Conservation (phyloP, 2,888 invertebrate species). For the Eurois occulta region DNA sequence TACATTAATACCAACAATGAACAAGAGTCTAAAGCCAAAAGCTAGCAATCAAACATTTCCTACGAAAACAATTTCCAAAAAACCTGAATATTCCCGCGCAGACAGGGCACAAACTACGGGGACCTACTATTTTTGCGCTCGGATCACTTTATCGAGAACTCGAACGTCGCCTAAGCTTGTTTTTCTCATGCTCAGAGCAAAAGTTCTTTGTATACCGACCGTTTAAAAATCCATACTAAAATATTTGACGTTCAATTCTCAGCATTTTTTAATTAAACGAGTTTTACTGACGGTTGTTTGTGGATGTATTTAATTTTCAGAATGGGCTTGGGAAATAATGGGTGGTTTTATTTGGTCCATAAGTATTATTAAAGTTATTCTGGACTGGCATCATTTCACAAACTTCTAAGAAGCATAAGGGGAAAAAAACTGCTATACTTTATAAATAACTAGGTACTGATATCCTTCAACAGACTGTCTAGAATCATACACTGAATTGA, state of each 20-base stretch:
- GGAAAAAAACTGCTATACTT: too few relatives aligned
- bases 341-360: not conserved
- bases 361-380: too few relatives aligned
- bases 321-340: not conserved
- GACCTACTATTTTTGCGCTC: constrained; percentile 38
- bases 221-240: constrained; percentile 55
- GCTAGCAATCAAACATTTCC: constrained; percentile 19
- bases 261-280: constrained; percentile 34
- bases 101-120: constrained; percentile 14
- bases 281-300: constrained; percentile 4
- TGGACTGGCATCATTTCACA: too few relatives aligned
- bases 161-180: constrained; percentile 54
- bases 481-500: too few relatives aligned
- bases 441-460: too few relatives aligned
- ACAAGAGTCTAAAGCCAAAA: not conserved
- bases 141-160: constrained; percentile 60
- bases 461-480: too few relatives aligned
- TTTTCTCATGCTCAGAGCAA: constrained; percentile 56
- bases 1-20: not conserved
- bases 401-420: too few relatives aligned
- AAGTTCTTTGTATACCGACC: constrained; percentile 56
- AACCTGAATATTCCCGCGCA: constrained; percentile 14
- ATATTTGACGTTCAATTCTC: constrained; percentile 46
- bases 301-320: not conserved
- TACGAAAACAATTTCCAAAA: constrained; percentile 7